Conservation (phyloP, 2,113 vertebrate species). For the Neoarius graeffei region DNA sequence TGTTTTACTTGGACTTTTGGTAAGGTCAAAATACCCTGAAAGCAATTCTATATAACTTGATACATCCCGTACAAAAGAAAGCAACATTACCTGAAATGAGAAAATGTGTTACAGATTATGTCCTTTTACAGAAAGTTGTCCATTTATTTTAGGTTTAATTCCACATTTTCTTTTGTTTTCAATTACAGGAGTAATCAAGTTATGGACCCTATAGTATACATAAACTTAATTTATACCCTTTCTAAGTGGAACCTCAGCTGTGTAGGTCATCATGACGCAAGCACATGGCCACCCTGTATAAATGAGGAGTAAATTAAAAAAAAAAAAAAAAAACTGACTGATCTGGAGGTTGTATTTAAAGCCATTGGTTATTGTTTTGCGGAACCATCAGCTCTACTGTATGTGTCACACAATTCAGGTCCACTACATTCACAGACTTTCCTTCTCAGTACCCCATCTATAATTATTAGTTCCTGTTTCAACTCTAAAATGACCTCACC, state of each 20-base stretch:
- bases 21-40: background rate
- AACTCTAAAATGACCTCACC: background rate
- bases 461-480: background rate
- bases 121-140: background rate
- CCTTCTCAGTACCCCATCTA: background rate
- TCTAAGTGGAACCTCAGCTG: background rate
- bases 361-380: background rate
- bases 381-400: background rate
- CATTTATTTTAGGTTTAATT: background rate
- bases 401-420: background rate
- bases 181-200: background rate
- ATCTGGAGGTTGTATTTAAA: background rate
- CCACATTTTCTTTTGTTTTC: background rate
- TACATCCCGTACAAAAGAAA: background rate
- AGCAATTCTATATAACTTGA: background rate
- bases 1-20: background rate
- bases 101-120: background rate
- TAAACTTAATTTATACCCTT: background rate
- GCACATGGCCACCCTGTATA: background rate
- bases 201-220: background rate
- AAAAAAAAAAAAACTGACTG: background rate
- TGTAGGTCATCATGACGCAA: background rate
- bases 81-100: background rate
- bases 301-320: background rate
- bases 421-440: background rate